A percentile compares a stretch with the other conserved stretches of the same genome.
Conservation (phyloP, 2,797 vertebrate species). For the Anabas testudineus region DNA sequence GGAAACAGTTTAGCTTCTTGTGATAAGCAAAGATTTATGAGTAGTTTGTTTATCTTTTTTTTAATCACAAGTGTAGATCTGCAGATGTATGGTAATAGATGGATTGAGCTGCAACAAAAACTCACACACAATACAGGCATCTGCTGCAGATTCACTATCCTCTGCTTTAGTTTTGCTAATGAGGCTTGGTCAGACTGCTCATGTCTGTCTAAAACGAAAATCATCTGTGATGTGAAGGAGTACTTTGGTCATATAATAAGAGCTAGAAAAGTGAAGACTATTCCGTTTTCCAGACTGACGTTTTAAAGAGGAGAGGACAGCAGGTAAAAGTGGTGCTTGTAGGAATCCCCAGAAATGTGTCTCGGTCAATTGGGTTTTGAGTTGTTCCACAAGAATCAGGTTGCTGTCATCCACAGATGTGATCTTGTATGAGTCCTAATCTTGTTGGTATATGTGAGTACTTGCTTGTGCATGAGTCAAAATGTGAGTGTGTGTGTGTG, state of each 20-base stretch:
- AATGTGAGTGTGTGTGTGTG: constrained; percentile 19
- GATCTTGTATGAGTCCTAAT: constrained; percentile 13
- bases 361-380: constrained; percentile 7
- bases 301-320: constrained; percentile 4
- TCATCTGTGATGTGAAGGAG: constrained; percentile 25
- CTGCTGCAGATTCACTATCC: constrained; percentile 34
- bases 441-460: constrained; percentile 3
- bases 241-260: constrained; percentile 23
- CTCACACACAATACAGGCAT: constrained; percentile 38
- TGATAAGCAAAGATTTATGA: constrained; percentile 74
- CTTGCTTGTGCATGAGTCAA: constrained; percentile 22
- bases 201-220: constrained; percentile 5
- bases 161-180: constrained; percentile 36
- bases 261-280: background rate
- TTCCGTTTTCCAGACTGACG: constrained; percentile 2
- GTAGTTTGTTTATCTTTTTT: constrained; percentile 64
- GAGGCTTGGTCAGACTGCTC: constrained; percentile 40
- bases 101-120: constrained; percentile 58
- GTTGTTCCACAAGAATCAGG: constrained; percentile 9
- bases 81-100: constrained; percentile 64
- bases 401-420: constrained; percentile 10
- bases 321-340: constrained; percentile 2
- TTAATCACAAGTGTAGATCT: constrained; percentile 69
- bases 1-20: constrained; percentile 61
- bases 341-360: constrained; percentile 23